Conservation (phyloP, 2,888 invertebrate genomes). For the Lypha dubia region DNA sequence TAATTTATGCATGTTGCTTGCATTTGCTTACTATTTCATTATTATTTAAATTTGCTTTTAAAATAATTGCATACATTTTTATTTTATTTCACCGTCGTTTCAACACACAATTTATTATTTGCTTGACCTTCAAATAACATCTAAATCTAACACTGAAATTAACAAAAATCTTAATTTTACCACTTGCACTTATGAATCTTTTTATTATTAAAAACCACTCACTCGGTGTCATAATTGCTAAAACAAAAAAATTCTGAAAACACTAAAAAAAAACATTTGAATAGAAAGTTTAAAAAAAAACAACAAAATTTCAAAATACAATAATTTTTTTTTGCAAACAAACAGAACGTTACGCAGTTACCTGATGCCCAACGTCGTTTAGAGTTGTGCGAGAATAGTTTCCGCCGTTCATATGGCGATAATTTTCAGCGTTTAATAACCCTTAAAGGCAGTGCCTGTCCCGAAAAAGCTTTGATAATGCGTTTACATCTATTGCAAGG, state of each 20-base stretch:
- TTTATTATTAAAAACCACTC: no score
- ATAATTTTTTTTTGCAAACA: slow-evolving; percentile 22
- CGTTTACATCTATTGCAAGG: slow-evolving; percentile 91
- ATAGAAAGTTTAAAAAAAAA: background rate
- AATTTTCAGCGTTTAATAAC: slow-evolving; percentile 86
- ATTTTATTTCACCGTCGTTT: no score
- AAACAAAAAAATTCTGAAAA: background rate
- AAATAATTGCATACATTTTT: background rate
- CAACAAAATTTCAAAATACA: background rate
- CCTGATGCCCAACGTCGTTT: slow-evolving; percentile 90
- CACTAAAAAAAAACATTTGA: background rate
- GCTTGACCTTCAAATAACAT: background rate
- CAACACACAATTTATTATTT: background rate
- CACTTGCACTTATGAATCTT: background rate
- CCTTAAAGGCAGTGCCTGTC: slow-evolving; percentile 85
- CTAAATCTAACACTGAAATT: background rate
- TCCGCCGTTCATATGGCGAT: slow-evolving; percentile 87
- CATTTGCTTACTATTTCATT: no score
- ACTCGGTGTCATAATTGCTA: background rate
- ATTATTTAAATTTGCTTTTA: no score
- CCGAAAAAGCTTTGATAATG: slow-evolving; percentile 90
- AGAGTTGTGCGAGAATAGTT: slow-evolving; percentile 87
- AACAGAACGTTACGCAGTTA: slow-evolving; percentile 86
- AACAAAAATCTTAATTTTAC: slow-evolving; percentile 8
- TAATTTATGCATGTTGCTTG: no score